These are phyloP conservation scores for Neodiprion fabricii DNA, from an alignment of 1,140 invertebrate genomes.

Conservation along the genomic window DNA sequence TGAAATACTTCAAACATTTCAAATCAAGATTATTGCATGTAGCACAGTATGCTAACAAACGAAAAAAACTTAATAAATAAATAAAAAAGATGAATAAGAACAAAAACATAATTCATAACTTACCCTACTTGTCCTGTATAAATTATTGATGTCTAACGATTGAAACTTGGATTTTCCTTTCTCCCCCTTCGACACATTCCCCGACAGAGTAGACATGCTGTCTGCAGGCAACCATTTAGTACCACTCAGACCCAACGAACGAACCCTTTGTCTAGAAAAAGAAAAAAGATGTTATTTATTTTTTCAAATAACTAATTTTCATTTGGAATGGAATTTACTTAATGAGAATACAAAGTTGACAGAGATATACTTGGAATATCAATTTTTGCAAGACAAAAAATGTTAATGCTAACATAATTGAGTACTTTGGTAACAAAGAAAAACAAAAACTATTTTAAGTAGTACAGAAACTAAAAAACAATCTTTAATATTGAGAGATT, in stretches of 20 bases:
- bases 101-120: conserved; percentile 50
- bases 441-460: conserved; percentile 12
- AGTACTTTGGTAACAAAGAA: not conserved
- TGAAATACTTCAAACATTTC: too few relatives aligned
- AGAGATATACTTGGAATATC: not conserved
- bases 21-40: too few relatives aligned
- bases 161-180: conserved; percentile 95
- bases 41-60: too few relatives aligned
- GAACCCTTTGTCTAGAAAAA: conserved; percentile 75
- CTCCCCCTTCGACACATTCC: conserved; percentile 85
- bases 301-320: not conserved
- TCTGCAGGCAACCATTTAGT: conserved; percentile 84
- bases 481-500: not conserved
- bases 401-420: not conserved
- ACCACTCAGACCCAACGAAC: conserved; percentile 79
- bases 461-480: conserved; percentile 11
- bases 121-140: conserved; percentile 88
- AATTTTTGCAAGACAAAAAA: not conserved
- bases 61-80: too few relatives aligned
- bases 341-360: conserved; percentile 7
- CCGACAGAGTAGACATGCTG: conserved; percentile 89
- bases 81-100: too few relatives aligned
- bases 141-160: conserved; percentile 96
- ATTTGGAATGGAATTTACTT: not conserved
- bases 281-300: not conserved